Evolutionary conservation across 2,113 vertebrate species (phyloP).

Genomic region (Lepidothrix coronata): DNA sequence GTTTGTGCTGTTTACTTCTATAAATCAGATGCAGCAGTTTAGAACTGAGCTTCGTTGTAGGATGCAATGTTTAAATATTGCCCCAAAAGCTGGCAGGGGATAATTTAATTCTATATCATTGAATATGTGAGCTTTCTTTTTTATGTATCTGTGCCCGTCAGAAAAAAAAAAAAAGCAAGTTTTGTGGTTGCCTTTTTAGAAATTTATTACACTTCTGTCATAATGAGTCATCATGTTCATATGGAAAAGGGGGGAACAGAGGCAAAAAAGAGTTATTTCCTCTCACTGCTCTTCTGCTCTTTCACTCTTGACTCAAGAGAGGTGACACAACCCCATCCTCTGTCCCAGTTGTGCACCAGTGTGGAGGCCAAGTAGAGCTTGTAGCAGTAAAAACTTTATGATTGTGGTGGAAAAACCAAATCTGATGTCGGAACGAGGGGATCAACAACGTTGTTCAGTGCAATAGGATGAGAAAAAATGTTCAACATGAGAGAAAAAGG

Average conservation of each 20-base stretch:
- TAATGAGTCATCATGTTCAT: conserved; percentile 51
- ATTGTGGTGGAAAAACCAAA: background rate
- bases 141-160: background rate
- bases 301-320: background rate
- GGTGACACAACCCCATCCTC: background rate
- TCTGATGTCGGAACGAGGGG: background rate
- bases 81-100: conserved; percentile 44
- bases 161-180: background rate
- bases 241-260: background rate
- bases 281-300: background rate
- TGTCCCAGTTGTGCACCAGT: background rate
- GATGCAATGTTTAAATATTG: conserved; percentile 51
- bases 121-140: background rate
- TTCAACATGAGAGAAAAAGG: background rate
- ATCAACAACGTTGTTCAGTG: background rate
- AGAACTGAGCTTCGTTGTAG: conserved; percentile 15
- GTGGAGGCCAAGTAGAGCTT: background rate
- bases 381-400: background rate
- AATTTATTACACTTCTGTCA: conserved; percentile 43
- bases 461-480: background rate
- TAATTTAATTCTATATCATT: conserved; percentile 43
- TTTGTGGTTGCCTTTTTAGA: conserved; percentile 47
- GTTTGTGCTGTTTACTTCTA: conserved; percentile 5
- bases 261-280: background rate
- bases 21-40: conserved; percentile 9